These are phyloP conservation scores for Phalacrocorax brasilianus DNA, from an alignment of 2,113 vertebrate genomes.

Conservation along the genomic window DNA sequence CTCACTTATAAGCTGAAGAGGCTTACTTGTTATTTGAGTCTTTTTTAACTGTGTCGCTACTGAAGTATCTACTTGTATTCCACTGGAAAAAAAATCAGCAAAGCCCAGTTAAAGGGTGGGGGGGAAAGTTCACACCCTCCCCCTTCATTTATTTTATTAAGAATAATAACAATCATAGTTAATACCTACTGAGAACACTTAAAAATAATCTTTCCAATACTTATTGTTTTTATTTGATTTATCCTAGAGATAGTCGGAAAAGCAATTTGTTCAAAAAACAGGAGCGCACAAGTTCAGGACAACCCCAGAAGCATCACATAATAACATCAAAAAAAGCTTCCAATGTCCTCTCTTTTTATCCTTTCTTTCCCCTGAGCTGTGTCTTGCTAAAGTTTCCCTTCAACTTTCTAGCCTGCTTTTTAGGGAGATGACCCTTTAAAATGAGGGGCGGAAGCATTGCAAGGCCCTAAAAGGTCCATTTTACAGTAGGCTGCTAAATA, in stretches of 20 bases:
- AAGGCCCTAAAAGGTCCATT: not conserved
- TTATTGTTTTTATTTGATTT: slow-evolving; percentile 11
- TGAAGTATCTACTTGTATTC: not conserved
- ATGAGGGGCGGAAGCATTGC: not conserved
- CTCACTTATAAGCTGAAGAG: not conserved
- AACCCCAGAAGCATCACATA: not conserved
- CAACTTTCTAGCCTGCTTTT: not conserved
- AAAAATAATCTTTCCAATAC: not conserved
- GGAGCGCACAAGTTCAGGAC: not conserved
- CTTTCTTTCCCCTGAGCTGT: not conserved
- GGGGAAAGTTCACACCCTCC: not conserved
- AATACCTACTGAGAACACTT: not conserved
- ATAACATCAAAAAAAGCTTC: not conserved
- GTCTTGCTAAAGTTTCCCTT: not conserved
- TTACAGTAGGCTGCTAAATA: not conserved
- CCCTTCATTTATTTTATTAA: not conserved
- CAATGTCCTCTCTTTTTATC: not conserved
- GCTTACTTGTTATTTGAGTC: not conserved
- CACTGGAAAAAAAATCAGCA: not conserved
- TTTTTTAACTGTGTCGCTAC: not conserved
- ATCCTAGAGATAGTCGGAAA: not conserved
- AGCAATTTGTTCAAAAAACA: not conserved
- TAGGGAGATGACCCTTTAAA: not conserved
- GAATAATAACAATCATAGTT: not conserved
- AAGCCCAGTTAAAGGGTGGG: not conserved